These are phyloP conservation scores for Halesus radiatus DNA, from an alignment of 1,140 invertebrate species.

Conservation along the genomic window DNA sequence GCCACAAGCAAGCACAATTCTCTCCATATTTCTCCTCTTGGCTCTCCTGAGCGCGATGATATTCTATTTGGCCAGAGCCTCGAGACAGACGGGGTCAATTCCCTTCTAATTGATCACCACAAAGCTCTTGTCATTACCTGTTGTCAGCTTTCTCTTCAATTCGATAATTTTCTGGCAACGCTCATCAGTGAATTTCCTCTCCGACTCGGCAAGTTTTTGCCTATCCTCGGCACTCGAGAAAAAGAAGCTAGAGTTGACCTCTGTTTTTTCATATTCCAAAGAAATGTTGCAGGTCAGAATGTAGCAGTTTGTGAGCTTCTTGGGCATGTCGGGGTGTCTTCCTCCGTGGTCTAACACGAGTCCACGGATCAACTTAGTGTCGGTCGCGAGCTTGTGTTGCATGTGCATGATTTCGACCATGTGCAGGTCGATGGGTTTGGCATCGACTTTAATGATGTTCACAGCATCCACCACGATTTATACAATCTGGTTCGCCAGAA, in stretches of 20 bases:
- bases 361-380: constrained; percentile 87
- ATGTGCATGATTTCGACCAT: constrained; percentile 99
- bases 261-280: constrained; percentile 97
- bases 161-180: constrained; percentile 89
- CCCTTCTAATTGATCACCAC: constrained; percentile 99
- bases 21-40: constrained; percentile 99
- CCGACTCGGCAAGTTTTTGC: constrained; percentile 94
- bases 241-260: constrained; percentile 99
- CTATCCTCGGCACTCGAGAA: constrained; percentile 98
- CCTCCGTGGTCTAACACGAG: constrained; percentile 98
- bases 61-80: constrained; percentile 95
- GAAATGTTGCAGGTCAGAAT: constrained; percentile 99
- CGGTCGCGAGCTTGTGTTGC: constrained; percentile 97
- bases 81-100: constrained; percentile 97
- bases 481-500: constrained; percentile 82
- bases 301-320: constrained; percentile 91
- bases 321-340: constrained; percentile 99
- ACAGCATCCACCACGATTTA: constrained; percentile 94
- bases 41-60: constrained; percentile 97
- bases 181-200: constrained; percentile 97
- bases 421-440: constrained; percentile 90
- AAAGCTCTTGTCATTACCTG: constrained; percentile 90
- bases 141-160: constrained; percentile 95
- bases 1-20: constrained; percentile 94
- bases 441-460: constrained; percentile 79